Base-by-base conservation (phyloP, 2,113 vertebrate genomes). In the Syrrhaptes paradoxus region DNA sequence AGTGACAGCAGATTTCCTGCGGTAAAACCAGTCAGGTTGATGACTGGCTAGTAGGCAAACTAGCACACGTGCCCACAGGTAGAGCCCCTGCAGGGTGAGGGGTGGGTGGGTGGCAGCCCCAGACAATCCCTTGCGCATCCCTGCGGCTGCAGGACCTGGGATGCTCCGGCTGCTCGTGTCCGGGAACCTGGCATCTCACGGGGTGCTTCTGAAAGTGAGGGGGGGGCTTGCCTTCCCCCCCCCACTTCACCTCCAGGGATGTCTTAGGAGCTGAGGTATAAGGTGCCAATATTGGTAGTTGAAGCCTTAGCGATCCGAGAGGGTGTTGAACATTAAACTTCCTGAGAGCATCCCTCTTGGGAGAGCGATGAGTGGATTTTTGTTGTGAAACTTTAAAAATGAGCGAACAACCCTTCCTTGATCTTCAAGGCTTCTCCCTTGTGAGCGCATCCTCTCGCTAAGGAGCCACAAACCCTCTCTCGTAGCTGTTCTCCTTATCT, bases 261-360 rank as follows among this genome's bases (percentile, higher is more conserved):
- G 52, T 4, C 25, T 24, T 17, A 1, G n/a, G 45, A 72, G 58
- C 46, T 72, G 76, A 8, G 45, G 26, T 5, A 1, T 17, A 4
- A 20, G 36, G 71, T 1, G 6, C 58, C 13, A 10, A 10, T 21
- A 3, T 13, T 1, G 10, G 51, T 9, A 52, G 55, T 19, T 0
- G 31, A 26, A 68, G 85, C 66, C 46, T 24, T 8, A 14, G 46
- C 4, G 29, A 26, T 17, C 48, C 1, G 7, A 20, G 52, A 5
- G 10, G 13, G 29, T 0, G 6, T 9, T 31, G 55, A 46, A 29
- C 7, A 1, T 14, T 4, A 2, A 11, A 4, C 15, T 51, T 14
- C 57, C 57, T 0, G 3, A 45, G 49, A 63, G 55, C 61, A 13
- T 41, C 57, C 17, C 43, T 71, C 34, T 1, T 4, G 43, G 32